These are phyloP conservation scores for Boulengeromyrus knoepffleri DNA, from an alignment of 2,113 vertebrate species.

Conservation along the genomic window DNA sequence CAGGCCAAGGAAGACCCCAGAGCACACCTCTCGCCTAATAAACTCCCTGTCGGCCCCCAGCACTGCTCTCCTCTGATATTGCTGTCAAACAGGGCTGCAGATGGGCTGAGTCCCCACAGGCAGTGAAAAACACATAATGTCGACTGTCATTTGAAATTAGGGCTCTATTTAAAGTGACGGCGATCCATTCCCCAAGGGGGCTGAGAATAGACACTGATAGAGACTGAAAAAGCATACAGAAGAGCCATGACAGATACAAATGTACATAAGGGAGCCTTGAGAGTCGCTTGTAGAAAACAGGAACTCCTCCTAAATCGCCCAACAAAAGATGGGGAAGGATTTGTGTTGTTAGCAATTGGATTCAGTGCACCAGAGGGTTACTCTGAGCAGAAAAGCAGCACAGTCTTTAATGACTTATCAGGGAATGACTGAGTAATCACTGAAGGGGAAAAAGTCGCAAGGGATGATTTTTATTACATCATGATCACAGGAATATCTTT, in stretches of 20 bases:
- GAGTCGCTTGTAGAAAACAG: not conserved
- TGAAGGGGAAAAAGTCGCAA: not conserved
- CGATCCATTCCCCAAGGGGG: conserved; percentile 12
- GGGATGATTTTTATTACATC: not conserved
- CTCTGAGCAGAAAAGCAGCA: not conserved
- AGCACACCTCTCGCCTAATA: conserved; percentile 6
- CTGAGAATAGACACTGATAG: conserved; percentile 7
- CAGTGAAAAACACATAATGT: not conserved
- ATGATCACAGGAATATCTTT: not conserved
- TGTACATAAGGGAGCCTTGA: not conserved
- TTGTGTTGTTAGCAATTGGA: not conserved
- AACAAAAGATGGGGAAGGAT: not conserved
- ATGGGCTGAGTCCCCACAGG: not conserved
- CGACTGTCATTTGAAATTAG: conserved; percentile 21
- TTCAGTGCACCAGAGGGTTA: not conserved
- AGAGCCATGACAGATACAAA: not conserved
- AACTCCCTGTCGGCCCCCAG: not conserved
- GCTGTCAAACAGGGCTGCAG: conserved; percentile 8
- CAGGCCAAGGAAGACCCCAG: not conserved
- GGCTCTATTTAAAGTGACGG: conserved; percentile 25
- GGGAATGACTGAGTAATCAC: not conserved
- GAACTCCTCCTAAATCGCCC: not conserved
- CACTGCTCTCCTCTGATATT: not conserved
- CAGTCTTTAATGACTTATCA: not conserved
- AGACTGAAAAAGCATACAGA: conserved; percentile 9